These are phyloP conservation scores for Coptotermes formosanus DNA, from an alignment of 1,140 invertebrate species.

Conservation along the genomic window DNA sequence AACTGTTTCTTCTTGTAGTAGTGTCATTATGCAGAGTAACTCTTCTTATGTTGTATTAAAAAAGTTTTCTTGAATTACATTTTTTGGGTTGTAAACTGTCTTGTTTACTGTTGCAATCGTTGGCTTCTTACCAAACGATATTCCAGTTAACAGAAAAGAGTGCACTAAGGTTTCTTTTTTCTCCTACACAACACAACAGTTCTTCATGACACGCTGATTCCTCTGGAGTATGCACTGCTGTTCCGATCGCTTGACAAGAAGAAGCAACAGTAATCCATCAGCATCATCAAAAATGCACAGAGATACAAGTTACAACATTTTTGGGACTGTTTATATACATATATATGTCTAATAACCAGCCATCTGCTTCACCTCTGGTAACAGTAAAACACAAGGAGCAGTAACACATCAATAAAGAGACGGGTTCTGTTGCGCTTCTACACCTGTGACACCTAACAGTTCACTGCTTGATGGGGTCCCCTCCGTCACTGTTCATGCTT, in stretches of 20 bases:
- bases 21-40: slow-evolving; percentile 5
- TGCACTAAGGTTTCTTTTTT: background rate
- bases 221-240: background rate
- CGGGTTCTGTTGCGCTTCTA: background rate
- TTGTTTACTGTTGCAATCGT: background rate
- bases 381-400: background rate
- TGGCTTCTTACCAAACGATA: background rate
- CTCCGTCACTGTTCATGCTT: too few species aligned
- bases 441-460: background rate
- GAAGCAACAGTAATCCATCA: background rate
- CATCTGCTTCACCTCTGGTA: background rate
- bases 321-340: background rate
- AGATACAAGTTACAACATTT: background rate
- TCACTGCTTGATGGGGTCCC: background rate
- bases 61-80: background rate
- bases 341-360: background rate
- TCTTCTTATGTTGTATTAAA: background rate
- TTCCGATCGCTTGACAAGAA: background rate
- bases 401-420: background rate
- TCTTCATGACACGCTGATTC: background rate
- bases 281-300: background rate
- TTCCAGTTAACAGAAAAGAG: background rate
- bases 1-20: background rate
- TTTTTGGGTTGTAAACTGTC: background rate
- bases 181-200: background rate